Evolutionary conservation across 2,888 invertebrate species (phyloP).

Genomic region (Mythimna lalbum): DNA sequence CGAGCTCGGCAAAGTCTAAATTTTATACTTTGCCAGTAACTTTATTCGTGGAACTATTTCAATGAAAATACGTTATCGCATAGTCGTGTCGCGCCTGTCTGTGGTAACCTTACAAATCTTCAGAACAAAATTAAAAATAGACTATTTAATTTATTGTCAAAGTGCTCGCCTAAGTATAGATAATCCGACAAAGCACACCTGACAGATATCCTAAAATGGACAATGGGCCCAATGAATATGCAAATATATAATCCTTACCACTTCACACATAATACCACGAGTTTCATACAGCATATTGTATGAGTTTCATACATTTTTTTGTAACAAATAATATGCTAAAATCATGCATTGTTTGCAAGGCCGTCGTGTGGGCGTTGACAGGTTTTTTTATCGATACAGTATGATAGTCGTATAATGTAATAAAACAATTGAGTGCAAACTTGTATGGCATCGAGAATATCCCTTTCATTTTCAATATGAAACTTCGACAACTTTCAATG

Average conservation of each 20-base stretch:
- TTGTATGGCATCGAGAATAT: slow-evolving; percentile 48
- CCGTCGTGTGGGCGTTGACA: slow-evolving; percentile 66
- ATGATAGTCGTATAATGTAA: slow-evolving; percentile 35
- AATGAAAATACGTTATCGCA: too few species aligned
- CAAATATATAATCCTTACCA: slow-evolving; percentile 48
- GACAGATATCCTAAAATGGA: slow-evolving; percentile 46
- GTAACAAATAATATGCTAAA: slow-evolving; percentile 57
- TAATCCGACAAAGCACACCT: slow-evolving; percentile 33
- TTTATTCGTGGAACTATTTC: too few species aligned
- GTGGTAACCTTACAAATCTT: too few species aligned
- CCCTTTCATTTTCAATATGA: slow-evolving; percentile 50
- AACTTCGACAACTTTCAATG: slow-evolving; percentile 27
- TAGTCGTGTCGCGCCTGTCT: too few species aligned
- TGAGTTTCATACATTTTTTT: slow-evolving; percentile 40
- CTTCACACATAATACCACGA: slow-evolving; percentile 7
- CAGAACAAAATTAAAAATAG: neutral
- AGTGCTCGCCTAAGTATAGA: neutral
- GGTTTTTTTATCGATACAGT: slow-evolving; percentile 58
- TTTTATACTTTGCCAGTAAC: too few species aligned
- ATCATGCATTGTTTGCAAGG: slow-evolving; percentile 74
- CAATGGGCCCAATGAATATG: slow-evolving; percentile 34
- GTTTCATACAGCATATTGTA: slow-evolving; percentile 22
- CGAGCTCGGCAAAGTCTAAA: too few species aligned
- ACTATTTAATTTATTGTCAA: slow-evolving; percentile 7
- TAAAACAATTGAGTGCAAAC: slow-evolving; percentile 47